phyloP scores from a whole-genome alignment of 2,888 invertebrate species.

The Sabatieria punctata region DNA sequence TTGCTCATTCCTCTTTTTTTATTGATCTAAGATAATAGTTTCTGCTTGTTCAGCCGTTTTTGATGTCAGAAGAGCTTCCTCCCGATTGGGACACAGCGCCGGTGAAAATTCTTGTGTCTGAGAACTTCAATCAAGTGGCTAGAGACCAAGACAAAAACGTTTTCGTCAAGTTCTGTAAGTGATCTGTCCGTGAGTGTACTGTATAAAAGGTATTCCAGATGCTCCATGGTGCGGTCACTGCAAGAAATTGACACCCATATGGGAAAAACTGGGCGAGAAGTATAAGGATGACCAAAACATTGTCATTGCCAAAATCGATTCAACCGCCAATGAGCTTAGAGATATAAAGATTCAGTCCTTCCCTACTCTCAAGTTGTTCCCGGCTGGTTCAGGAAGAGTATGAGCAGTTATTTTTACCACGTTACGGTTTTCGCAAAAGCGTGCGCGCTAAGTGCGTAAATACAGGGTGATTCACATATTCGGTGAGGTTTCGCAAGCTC shows the following conservation, averaged over 20 bases:
- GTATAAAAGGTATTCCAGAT: slow-evolving; percentile 35
- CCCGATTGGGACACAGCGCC: slow-evolving; percentile 86
- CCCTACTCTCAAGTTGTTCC: slow-evolving; percentile 79
- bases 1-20: neutral
- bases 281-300: slow-evolving; percentile 57
- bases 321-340: slow-evolving; percentile 86
- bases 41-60: slow-evolving; percentile 54
- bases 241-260: slow-evolving; percentile 86
- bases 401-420: too few relatives aligned
- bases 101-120: slow-evolving; percentile 74
- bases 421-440: too few relatives aligned
- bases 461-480: too few relatives aligned
- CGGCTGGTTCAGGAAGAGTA: slow-evolving; percentile 73
- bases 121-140: slow-evolving; percentile 79
- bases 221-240: slow-evolving; percentile 96
- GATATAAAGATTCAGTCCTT: slow-evolving; percentile 77
- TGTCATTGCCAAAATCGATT: slow-evolving; percentile 90
- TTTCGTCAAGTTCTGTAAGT: slow-evolving; percentile 73
- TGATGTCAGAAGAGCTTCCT: slow-evolving; percentile 75
- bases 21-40: too few relatives aligned
- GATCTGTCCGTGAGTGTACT: neutral
- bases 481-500: too few relatives aligned
- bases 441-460: too few relatives aligned
- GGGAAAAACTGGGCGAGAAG: slow-evolving; percentile 77
- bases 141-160: slow-evolving; percentile 68